A percentile compares a stretch with the other conserved stretches of the same genome.
These are phyloP conservation scores for Acanthoscelides obtectus DNA, from an alignment of 2,888 invertebrate species.

Conservation along the genomic window DNA sequence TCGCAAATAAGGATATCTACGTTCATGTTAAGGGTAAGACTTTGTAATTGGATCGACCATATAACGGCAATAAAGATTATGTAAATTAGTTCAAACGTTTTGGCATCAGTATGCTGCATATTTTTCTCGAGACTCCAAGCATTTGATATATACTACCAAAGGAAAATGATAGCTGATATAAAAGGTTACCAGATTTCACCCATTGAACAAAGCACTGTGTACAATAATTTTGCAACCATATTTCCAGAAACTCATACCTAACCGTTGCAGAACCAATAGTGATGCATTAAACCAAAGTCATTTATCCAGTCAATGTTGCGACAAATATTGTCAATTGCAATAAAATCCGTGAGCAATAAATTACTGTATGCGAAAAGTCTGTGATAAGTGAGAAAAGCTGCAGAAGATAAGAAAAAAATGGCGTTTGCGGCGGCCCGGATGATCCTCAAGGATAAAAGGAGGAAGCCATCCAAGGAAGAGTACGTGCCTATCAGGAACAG, in stretches of 20 bases:
- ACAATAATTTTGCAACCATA: not conserved
- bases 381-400: not conserved
- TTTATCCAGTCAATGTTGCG: not conserved
- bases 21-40: too few species aligned
- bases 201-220: too few species aligned
- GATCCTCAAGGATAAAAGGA: conserved; percentile 77
- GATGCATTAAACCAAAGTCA: not conserved
- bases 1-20: too few species aligned
- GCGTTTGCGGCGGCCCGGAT: conserved; percentile 81
- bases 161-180: too few species aligned
- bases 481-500: conserved; percentile 64
- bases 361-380: not conserved
- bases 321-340: not conserved
- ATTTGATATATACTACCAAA: too few species aligned
- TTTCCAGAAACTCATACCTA: not conserved
- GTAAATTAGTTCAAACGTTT: too few species aligned
- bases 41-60: too few species aligned
- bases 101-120: too few species aligned
- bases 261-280: not conserved
- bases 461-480: conserved; percentile 78
- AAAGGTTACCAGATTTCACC: too few species aligned
- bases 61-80: too few species aligned
- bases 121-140: too few species aligned
- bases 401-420: conserved; percentile 52
- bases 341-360: not conserved